phyloP scores from a whole-genome alignment of 30 jellyfish, hydroid and myxozoan genomes.

The Pseudorhiza aurosa region DNA sequence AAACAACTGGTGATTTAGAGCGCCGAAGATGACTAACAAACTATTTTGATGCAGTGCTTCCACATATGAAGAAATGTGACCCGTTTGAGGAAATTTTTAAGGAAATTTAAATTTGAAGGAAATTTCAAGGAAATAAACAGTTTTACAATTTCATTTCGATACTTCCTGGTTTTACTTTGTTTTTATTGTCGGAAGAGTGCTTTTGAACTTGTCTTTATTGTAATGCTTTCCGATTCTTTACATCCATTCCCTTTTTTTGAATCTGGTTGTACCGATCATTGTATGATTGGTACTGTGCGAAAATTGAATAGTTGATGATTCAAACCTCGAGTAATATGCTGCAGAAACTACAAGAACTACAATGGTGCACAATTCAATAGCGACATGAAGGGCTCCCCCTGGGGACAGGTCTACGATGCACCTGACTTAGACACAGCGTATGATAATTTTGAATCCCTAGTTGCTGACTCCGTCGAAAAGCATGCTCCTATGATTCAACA shows the following conservation, averaged over 20 bases:
- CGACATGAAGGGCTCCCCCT: slow-evolving; percentile 47
- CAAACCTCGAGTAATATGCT: slow-evolving; percentile 44
- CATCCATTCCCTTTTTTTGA: no score
- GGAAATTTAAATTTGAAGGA: neutral
- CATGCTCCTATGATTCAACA: slow-evolving; percentile 20
- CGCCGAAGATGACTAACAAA: neutral
- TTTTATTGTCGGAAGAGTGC: no score
- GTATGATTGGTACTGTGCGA: no score
- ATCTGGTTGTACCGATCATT: no score
- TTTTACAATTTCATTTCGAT: no score
- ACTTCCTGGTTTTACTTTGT: no score
- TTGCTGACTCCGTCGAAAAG: slow-evolving; percentile 36
- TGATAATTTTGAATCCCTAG: slow-evolving; percentile 38
- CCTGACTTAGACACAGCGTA: slow-evolving; percentile 50
- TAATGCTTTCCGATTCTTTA: no score
- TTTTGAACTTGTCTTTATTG: no score
- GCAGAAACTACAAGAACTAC: slow-evolving; percentile 49
- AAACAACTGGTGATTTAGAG: neutral
- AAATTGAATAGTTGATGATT: slow-evolving; percentile 31
- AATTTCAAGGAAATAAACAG: no score
- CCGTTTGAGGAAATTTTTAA: neutral
- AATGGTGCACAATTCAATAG: slow-evolving; percentile 23
- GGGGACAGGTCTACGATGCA: slow-evolving; percentile 53
- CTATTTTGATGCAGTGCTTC: neutral
- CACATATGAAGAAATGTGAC: no score